phyloP scores from a whole-genome alignment of 2,113 vertebrate species.

The Nothobranchius kuhntae region DNA sequence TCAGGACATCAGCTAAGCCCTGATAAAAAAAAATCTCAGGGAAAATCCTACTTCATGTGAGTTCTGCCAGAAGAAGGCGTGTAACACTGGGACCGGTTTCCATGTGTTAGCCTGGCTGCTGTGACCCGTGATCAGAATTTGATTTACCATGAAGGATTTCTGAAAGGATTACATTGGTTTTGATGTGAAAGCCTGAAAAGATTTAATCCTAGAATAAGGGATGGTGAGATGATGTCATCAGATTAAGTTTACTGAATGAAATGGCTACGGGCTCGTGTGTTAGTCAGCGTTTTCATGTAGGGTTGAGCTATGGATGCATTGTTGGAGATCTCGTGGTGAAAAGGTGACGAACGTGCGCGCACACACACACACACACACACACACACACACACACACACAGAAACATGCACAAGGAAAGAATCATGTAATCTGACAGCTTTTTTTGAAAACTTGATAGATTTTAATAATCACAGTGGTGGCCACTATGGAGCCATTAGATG shows the following conservation, averaged over 20 bases:
- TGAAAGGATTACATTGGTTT: slow-evolving; percentile 35
- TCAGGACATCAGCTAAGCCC: slow-evolving; percentile 43
- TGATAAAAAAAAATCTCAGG: slow-evolving; percentile 47
- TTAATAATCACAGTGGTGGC: slow-evolving; percentile 22
- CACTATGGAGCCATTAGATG: slow-evolving; percentile 39
- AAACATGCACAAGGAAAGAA: slow-evolving; percentile 1
- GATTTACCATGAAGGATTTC: slow-evolving; percentile 37
- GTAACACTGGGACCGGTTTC: slow-evolving; percentile 20
- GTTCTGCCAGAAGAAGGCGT: slow-evolving; percentile 26
- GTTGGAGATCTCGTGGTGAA: no score
- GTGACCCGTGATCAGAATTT: slow-evolving; percentile 24
- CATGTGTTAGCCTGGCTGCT: slow-evolving; percentile 14
- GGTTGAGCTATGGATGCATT: slow-evolving; percentile 22
- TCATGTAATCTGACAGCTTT: slow-evolving; percentile 7
- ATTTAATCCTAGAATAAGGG: slow-evolving; percentile 20
- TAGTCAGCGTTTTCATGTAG: slow-evolving; percentile 18
- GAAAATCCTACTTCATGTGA: slow-evolving; percentile 41
- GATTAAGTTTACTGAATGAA: slow-evolving; percentile 2
- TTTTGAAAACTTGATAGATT: slow-evolving; percentile 48
- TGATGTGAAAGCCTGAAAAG: slow-evolving; percentile 18
- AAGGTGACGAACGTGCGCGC: neutral
- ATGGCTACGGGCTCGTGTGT: neutral
- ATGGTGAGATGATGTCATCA: slow-evolving; percentile 11
- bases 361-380: neutral
- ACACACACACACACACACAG: slow-evolving; percentile 5